A percentile compares a stretch with the other conserved stretches of the same genome.
phyloP scores from a whole-genome alignment of 2,113 vertebrate genomes.

The Apodemus speciosus region DNA sequence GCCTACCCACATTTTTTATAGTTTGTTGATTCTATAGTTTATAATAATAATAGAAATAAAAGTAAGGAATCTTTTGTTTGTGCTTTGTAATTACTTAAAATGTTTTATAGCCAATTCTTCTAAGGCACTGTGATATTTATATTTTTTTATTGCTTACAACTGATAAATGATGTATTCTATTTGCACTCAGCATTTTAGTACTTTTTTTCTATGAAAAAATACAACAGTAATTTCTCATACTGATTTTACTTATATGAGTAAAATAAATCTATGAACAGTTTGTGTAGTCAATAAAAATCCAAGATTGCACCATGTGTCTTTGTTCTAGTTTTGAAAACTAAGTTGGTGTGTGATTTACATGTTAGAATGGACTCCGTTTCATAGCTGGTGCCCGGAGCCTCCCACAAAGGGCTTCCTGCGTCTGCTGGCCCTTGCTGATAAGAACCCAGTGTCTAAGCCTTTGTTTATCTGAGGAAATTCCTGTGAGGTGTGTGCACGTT shows the following conservation, averaged over 20 bases:
- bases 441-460: conserved; percentile 83
- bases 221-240: conserved; percentile 61
- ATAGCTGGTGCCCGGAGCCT: conserved; percentile 82
- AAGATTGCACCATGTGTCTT: conserved; percentile 17
- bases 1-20: neutral
- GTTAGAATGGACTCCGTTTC: conserved; percentile 79
- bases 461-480: conserved; percentile 92
- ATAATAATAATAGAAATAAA: conserved; percentile 52
- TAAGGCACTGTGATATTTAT: conserved; percentile 11
- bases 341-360: conserved; percentile 73
- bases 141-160: neutral
- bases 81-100: conserved; percentile 47
- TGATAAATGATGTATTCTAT: neutral
- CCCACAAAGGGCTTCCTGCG: conserved; percentile 88
- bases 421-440: conserved; percentile 88
- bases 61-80: conserved; percentile 27
- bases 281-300: neutral
- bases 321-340: conserved; percentile 70
- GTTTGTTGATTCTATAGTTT: conserved; percentile 47
- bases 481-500: conserved; percentile 91
- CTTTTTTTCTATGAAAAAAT: conserved; percentile 46
- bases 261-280: conserved; percentile 65
- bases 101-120: conserved; percentile 33
- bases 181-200: neutral
- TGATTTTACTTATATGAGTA: conserved; percentile 73